These are phyloP conservation scores for Lasioglossum calceatum DNA, from an alignment of 2,888 invertebrate genomes.

Conservation along the genomic window DNA sequence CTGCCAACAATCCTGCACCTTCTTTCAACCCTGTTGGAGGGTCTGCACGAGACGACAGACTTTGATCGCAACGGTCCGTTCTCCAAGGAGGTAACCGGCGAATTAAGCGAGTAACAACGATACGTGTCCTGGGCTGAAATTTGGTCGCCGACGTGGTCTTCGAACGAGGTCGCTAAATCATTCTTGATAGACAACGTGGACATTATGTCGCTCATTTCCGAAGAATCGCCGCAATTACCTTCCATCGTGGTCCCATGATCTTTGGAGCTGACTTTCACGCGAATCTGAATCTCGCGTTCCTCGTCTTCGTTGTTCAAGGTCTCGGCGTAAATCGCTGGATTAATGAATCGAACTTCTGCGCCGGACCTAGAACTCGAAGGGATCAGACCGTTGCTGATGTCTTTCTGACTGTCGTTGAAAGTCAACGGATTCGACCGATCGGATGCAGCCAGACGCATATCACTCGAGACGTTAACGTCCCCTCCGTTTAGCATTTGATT, in stretches of 20 bases:
- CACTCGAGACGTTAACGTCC: not conserved
- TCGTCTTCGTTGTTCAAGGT: conserved; percentile 83
- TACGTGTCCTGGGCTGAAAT: conserved; percentile 67
- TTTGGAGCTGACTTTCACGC: conserved; percentile 44
- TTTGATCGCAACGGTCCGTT: conserved; percentile 41
- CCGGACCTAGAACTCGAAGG: conserved; percentile 56
- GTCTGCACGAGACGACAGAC: conserved; percentile 59
- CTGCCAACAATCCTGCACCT: conserved; percentile 64
- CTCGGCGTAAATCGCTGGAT: conserved; percentile 88
- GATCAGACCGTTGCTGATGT: conserved; percentile 28
- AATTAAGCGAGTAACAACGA: conserved; percentile 71
- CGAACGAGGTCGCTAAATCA: conserved; percentile 23
- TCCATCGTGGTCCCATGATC: conserved; percentile 32
- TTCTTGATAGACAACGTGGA: conserved; percentile 50
- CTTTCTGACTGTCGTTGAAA: not conserved
- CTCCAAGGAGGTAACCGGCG: conserved; percentile 59
- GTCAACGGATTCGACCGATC: conserved; percentile 15
- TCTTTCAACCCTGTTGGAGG: conserved; percentile 59
- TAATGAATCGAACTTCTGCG: conserved; percentile 85
- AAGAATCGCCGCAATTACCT: conserved; percentile 76
- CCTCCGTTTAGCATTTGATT: conserved; percentile 12
- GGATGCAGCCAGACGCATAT: not conserved
- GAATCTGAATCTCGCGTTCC: conserved; percentile 55
- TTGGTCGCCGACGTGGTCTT: conserved; percentile 53
- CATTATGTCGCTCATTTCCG: conserved; percentile 59